Evolutionary conservation across 2,797 vertebrate genomes (phyloP).

Genomic region (Thunnus albacares): DNA sequence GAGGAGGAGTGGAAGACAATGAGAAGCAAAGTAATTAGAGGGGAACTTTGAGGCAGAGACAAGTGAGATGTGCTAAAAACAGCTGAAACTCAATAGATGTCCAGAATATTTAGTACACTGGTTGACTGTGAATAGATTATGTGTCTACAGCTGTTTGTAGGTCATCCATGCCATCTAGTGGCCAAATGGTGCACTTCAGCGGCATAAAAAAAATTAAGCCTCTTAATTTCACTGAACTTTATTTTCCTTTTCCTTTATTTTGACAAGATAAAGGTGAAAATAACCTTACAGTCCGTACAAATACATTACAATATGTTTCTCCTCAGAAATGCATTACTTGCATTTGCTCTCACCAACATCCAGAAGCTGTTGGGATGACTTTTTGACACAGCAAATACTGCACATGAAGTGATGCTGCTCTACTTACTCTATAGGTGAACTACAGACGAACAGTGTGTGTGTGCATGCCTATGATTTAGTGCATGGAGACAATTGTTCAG

Average conservation of each 20-base stretch:
- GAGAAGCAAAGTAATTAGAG: background rate
- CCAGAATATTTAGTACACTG: background rate
- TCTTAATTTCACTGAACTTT: slow-evolving; percentile 15
- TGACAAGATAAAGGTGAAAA: slow-evolving; percentile 33
- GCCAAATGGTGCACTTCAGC: slow-evolving; percentile 22
- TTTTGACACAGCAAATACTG: slow-evolving; percentile 11
- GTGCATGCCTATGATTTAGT: slow-evolving; percentile 4
- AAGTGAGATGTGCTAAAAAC: background rate
- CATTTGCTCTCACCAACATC: slow-evolving; percentile 15
- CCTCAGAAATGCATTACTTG: slow-evolving; percentile 26
- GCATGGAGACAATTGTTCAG: slow-evolving; percentile 11
- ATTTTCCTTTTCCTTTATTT: slow-evolving; percentile 51
- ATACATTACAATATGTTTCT: slow-evolving; percentile 29
- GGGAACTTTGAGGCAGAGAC: background rate
- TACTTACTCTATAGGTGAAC: slow-evolving; percentile 17
- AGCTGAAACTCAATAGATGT: background rate
- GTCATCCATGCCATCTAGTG: slow-evolving; percentile 73
- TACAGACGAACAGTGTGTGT: slow-evolving; percentile 20
- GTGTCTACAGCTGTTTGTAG: slow-evolving; percentile 2
- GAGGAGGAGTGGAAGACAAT: background rate
- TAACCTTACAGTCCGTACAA: slow-evolving; percentile 34
- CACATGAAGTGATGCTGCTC: slow-evolving; percentile 19
- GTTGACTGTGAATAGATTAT: background rate
- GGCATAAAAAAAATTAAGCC: background rate
- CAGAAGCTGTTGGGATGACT: slow-evolving; percentile 13